Base-by-base conservation (phyloP, 2,888 invertebrate genomes). In the Pardosa pseudoannulata region DNA sequence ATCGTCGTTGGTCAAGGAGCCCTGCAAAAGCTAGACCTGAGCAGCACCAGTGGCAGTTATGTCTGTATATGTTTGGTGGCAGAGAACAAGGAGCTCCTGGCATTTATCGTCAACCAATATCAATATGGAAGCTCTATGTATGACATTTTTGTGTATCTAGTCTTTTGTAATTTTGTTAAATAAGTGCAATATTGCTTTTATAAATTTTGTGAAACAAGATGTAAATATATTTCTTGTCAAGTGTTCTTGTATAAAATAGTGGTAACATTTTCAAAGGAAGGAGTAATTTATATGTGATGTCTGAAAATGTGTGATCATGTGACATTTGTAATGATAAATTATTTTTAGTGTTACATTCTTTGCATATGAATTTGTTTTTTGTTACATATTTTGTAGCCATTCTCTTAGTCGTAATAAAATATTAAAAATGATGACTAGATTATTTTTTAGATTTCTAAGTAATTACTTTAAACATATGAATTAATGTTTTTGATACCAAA, bases 11-110 rank as follows among this genome's bases (percentile, higher is more conserved):
- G 89, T 78, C 89, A 39, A 67, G 70, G 32, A 87, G 89, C 39
- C 88, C 89, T 5, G 62, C 79, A 1, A 80, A 76, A 19, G 23
- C 78, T 13, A 82, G 79, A 50, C 36, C 78, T 23, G 80, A 87
- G 23, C 88, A 88, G 27, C 89, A 89, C 41, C 78, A 89, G 23
- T 90, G 89, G 89, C 88, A 93, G 93, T 80, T 94, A 56, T 94
- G 94, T 90, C 93, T 95, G 88, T 95, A 94, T 90, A 91, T 96
- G 80, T 93, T 96, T 86, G 96, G 96, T 0, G 96, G 96, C 0
- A 94, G 94, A 90, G 96, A 96, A 91, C 94, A 95, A 71, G 95
- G 95, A 16, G 95, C 95, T 89, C 94, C 95, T 1, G 95, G 95
- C 19, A 93, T 95, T 79, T 94, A 96, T 90, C 94, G 95, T 90